Percentiles rank a stretch among this genome's conserved stretches.
phyloP scores from a whole-genome alignment of 1,140 invertebrate species.

The Mesaphorura yosii region DNA sequence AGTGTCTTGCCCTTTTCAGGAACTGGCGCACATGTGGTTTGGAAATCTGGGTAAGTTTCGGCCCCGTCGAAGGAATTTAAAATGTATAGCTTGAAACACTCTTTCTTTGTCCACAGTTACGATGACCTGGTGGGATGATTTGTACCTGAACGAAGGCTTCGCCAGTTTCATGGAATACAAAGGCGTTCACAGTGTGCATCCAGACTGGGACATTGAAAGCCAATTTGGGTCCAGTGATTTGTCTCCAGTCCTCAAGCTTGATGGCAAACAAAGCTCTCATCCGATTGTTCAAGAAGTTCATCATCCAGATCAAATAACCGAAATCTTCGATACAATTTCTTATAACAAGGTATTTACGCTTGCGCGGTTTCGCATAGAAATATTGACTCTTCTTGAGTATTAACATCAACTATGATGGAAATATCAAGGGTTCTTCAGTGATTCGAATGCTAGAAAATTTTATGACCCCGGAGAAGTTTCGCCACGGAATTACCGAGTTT shows the following conservation, averaged over 20 bases:
- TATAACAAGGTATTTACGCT: constrained; percentile 65
- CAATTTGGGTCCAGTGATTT: constrained; percentile 62
- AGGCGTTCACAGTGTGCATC: constrained; percentile 55
- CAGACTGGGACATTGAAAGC: constrained; percentile 70
- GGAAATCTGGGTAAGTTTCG: constrained; percentile 57
- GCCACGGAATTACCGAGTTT: constrained; percentile 56
- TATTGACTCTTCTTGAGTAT: constrained; percentile 19
- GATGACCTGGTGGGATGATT: constrained; percentile 83
- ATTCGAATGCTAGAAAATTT: constrained; percentile 83
- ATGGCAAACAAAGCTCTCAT: constrained; percentile 62
- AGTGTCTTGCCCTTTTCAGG: not conserved
- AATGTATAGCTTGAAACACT: too few relatives aligned
- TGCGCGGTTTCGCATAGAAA: not conserved
- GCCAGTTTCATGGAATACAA: constrained; percentile 76
- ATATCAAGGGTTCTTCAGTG: constrained; percentile 68
- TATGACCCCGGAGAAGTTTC: constrained; percentile 61
- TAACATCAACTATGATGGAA: too few relatives aligned
- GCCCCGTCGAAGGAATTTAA: too few relatives aligned
- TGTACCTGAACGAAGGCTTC: constrained; percentile 85
- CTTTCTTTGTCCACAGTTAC: constrained; percentile 50
- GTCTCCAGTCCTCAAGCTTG: constrained; percentile 59
- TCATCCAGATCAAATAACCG: constrained; percentile 78
- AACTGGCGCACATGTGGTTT: constrained; percentile 88
- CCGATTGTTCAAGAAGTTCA: constrained; percentile 70
- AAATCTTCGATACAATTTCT: constrained; percentile 83